Evolutionary conservation across 2,888 invertebrate species (phyloP).

Genomic region (Nemoura dubitans): DNA sequence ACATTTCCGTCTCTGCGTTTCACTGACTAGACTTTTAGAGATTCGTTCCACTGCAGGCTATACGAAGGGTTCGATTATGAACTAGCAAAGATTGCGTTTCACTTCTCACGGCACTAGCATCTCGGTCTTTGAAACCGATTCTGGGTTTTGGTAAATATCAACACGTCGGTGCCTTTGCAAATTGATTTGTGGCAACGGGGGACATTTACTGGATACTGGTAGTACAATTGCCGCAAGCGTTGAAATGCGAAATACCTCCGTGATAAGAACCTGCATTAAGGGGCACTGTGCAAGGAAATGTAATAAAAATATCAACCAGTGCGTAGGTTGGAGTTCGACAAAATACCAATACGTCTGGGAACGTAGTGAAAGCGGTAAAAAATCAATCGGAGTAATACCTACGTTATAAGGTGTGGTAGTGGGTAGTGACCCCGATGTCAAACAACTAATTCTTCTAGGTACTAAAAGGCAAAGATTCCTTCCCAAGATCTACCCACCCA

Average conservation of each 20-base stretch:
- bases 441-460: background rate
- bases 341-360: background rate
- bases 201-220: background rate
- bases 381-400: background rate
- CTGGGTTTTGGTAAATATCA: too few relatives aligned
- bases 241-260: background rate
- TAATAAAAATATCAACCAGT: conserved; percentile 5
- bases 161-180: too few relatives aligned
- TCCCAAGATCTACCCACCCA: background rate
- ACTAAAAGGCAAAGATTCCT: conserved; percentile 7
- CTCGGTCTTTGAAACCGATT: background rate
- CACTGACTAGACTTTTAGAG: background rate
- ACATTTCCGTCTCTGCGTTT: background rate
- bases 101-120: background rate
- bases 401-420: background rate
- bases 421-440: background rate
- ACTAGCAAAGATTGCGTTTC: background rate
- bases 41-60: background rate
- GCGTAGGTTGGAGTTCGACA: background rate
- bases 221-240: background rate
- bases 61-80: background rate
- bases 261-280: background rate
- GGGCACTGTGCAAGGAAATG: background rate
- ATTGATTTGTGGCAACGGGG: too few relatives aligned
- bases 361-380: background rate